Conservation (phyloP, 92 coral and sea anemone genomes). For the Umimayanthus chanpuru region DNA sequence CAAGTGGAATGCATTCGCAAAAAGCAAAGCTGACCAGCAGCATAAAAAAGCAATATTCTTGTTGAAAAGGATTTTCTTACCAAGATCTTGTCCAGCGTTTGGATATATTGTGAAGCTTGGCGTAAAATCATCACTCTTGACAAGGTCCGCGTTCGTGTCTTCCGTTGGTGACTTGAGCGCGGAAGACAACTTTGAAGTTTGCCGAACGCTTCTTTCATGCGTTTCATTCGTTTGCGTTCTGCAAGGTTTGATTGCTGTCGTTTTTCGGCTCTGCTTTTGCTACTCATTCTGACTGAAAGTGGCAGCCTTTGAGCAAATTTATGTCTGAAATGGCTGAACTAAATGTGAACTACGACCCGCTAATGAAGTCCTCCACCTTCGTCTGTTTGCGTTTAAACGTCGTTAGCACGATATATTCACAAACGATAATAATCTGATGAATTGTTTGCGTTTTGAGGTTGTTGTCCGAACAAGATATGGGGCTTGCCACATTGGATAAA, state of each 20-base stretch:
- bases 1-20: too few relatives aligned
- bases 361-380: neutral
- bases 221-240: slow-evolving; percentile 18
- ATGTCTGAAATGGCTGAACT: too few relatives aligned
- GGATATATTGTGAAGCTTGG: neutral
- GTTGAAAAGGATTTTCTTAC: neutral
- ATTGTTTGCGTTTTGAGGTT: neutral
- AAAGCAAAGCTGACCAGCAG: neutral
- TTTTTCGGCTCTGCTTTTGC: neutral
- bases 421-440: neutral
- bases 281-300: neutral
- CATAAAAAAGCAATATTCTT: neutral
- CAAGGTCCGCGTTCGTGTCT: neutral
- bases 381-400: neutral
- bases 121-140: neutral
- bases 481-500: neutral
- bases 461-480: neutral
- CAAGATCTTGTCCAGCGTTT: neutral
- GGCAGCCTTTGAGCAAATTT: neutral
- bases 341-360: too few relatives aligned
- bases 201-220: neutral
- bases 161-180: neutral
- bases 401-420: neutral
- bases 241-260: slow-evolving; percentile 16
- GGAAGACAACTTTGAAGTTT: slow-evolving; percentile 14